Conservation (phyloP, 2,113 vertebrate genomes). For the Brachypteracias leptosomus region DNA sequence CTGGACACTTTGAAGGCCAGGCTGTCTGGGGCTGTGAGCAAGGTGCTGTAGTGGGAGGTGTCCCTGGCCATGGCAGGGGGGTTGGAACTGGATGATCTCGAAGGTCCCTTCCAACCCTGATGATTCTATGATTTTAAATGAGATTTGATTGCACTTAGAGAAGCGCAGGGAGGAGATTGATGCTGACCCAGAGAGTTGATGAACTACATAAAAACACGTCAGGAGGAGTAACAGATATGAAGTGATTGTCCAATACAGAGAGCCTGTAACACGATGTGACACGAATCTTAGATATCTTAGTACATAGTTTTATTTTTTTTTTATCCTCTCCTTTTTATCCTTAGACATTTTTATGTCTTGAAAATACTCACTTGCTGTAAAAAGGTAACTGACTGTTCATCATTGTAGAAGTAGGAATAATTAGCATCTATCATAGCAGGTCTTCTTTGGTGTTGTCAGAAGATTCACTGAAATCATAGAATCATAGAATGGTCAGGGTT, state of each 20-base stretch:
- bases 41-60: no score
- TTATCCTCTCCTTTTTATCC: no score
- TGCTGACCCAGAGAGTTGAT: not conserved
- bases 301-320: not conserved
- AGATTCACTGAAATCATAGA: not conserved
- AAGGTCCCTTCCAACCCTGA: no score
- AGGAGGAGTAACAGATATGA: not conserved
- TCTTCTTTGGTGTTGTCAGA: not conserved
- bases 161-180: not conserved
- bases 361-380: not conserved
- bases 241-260: not conserved
- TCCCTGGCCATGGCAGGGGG: no score
- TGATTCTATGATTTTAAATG: no score
- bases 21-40: no score
- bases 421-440: rapidly evolving
- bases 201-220: not conserved
- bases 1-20: no score
- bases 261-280: not conserved
- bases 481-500: no score
- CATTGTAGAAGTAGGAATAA: not conserved
- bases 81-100: no score
- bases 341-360: not conserved
- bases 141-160: not conserved
- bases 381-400: not conserved
- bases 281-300: not conserved